phyloP scores from a whole-genome alignment of 2,113 vertebrate species.

The Planiliza haematocheilus region DNA sequence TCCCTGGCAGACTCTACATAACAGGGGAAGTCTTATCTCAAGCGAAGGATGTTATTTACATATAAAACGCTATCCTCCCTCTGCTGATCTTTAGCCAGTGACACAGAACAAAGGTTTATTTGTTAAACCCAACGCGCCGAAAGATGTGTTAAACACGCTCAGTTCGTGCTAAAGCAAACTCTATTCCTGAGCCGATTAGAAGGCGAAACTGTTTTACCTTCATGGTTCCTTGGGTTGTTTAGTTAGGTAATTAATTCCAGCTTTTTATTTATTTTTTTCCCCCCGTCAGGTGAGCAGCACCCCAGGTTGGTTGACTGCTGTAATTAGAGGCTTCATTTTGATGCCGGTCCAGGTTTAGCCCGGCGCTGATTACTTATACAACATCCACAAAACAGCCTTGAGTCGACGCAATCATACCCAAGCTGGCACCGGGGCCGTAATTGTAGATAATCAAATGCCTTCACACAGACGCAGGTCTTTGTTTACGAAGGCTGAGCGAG shows the following conservation, averaged over 20 bases:
- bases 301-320: constrained; percentile 47
- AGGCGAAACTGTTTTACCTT: constrained; percentile 62
- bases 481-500: constrained; percentile 47
- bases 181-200: constrained; percentile 40
- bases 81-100: background rate
- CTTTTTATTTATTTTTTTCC: no score
- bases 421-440: constrained; percentile 53
- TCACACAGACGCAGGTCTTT: constrained; percentile 34
- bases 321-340: constrained; percentile 68
- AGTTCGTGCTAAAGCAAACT: constrained; percentile 7
- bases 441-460: constrained; percentile 75
- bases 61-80: background rate
- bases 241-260: constrained; percentile 67
- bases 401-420: constrained; percentile 58
- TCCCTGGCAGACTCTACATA: background rate
- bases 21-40: background rate
- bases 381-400: constrained; percentile 52
- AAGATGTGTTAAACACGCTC: constrained; percentile 15
- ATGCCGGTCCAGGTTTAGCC: constrained; percentile 32
- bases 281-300: constrained; percentile 59
- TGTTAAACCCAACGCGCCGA: constrained; percentile 33
- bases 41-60: background rate
- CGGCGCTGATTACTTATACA: constrained; percentile 52
- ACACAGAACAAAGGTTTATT: constrained; percentile 30
- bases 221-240: constrained; percentile 58